These are phyloP conservation scores for Rutpela maculata DNA, from an alignment of 2,888 invertebrate genomes.

Conservation along the genomic window DNA sequence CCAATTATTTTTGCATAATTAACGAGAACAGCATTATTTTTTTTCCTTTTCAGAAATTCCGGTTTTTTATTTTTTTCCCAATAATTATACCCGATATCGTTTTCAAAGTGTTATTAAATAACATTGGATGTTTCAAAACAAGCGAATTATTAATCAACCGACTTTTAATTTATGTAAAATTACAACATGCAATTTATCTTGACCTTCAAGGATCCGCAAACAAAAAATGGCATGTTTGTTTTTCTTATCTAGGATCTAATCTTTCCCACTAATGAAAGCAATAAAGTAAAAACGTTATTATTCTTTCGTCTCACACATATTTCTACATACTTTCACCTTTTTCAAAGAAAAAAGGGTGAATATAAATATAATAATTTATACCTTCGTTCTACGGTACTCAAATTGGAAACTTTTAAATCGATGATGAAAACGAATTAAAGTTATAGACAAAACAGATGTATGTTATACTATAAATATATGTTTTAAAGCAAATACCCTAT, in stretches of 20 bases:
- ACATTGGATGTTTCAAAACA: not conserved
- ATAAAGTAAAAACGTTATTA: not conserved
- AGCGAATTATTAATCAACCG: constrained; percentile 17
- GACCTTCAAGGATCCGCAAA: constrained; percentile 27
- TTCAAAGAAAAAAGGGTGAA: not conserved
- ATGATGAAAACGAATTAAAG: too few species aligned
- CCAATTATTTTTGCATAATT: too few species aligned
- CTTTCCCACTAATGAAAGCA: constrained; percentile 9
- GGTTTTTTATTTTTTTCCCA: not conserved
- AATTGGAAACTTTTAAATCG: too few species aligned
- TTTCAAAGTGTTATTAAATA: too few species aligned
- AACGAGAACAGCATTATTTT: too few species aligned
- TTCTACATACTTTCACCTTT: too few species aligned
- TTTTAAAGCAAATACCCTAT: too few species aligned
- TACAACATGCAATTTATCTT: constrained; percentile 36
- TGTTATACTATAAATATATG: too few species aligned
- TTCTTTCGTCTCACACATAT: not conserved
- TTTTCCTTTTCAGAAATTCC: not conserved
- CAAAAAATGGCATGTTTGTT: constrained; percentile 24
- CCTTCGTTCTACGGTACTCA: not conserved
- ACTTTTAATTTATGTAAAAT: constrained; percentile 29
- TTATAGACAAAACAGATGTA: too few species aligned
- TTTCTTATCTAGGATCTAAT: constrained; percentile 31
- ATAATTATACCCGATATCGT: not conserved
- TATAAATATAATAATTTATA: not conserved